Evolutionary conservation across 2,888 invertebrate species (phyloP).

Genomic region (Lutraria lutraria): DNA sequence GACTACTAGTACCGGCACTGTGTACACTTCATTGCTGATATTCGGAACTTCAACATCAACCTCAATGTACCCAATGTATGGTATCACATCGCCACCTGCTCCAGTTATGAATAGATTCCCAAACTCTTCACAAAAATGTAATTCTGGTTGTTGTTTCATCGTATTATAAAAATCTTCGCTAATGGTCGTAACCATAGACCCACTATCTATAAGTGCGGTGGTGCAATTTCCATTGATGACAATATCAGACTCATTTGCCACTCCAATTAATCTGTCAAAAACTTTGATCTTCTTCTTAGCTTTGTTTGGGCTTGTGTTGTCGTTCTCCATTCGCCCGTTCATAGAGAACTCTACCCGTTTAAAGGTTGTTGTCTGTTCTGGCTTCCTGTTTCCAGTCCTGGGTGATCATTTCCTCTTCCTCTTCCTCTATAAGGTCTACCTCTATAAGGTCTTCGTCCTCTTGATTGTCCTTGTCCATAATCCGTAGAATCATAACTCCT

Average conservation of each 20-base stretch:
- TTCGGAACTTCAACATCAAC: background rate
- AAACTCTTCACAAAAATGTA: too few species aligned
- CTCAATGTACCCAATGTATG: conserved; percentile 44
- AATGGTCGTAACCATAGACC: conserved; percentile 9
- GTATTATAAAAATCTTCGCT: conserved; percentile 8
- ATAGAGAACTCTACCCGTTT: too few species aligned
- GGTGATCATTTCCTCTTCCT: too few species aligned
- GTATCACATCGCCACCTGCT: background rate
- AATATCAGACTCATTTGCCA: too few species aligned
- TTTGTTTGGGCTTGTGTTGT: background rate
- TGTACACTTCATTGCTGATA: too few species aligned
- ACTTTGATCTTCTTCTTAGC: background rate
- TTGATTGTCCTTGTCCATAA: too few species aligned
- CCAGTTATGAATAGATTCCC: background rate
- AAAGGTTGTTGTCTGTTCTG: too few species aligned
- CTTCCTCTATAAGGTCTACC: background rate
- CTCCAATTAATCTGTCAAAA: too few species aligned
- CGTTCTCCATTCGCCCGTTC: background rate
- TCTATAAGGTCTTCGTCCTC: too few species aligned
- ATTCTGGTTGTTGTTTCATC: background rate
- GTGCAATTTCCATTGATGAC: background rate
- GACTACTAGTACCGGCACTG: too few species aligned
- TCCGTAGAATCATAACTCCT: too few species aligned
- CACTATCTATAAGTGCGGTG: conserved; percentile 1
- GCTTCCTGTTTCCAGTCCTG: too few species aligned